Base-by-base conservation (phyloP, 2,113 vertebrate genomes). In the Probosciger aterrimus region DNA sequence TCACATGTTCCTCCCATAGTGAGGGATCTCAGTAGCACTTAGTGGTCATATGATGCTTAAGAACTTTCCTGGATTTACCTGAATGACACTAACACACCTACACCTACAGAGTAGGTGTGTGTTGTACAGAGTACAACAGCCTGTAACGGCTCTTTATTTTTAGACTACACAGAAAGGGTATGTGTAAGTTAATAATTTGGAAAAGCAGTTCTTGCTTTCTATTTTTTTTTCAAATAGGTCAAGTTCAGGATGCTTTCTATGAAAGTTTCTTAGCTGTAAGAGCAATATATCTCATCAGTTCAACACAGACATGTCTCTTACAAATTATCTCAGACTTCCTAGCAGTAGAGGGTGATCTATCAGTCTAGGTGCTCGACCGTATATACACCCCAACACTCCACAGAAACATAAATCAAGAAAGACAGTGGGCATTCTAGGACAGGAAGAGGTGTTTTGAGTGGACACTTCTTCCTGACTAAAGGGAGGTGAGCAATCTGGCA, bases 351-450 rank as follows among this genome's bases (percentile, higher is more conserved):
- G 6, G 5, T 39, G 35, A 43, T 50, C n/a, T 37, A 10, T 9
- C 19, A 7, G 15, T 41, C 13, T 41, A 4, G 19, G 28, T 37
- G 11, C 15, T 49, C 28, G 10, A 31, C 25, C 15, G 25, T 13
- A 25, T 25, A 33, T 9, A 28, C 13, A 41, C 39, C 14, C 7
- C 19, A 52, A 46, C 28, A 53, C 18, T 13, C 18, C 0, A 0
- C 19, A 50, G 47, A 76, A 43, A 15, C 0, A 2, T 41, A 84
- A 60, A 78, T 78, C 25, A 71, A 67, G 43, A 23, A 88, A 86
- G 71, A 92, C 5, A 77, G n/a, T 31, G 18, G 25, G 13, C 16
- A 31, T 71, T 86, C 69, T 49, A 74, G 33, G 55, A 63, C 37
- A 88, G 49, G 23, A 90, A 70, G 47, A 28, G 18, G 1, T 70